Evolutionary conservation across 1,140 invertebrate genomes (phyloP), one percentile per base, ranked within the genome.

Genomic region (Heliconius hermathena): DNA sequence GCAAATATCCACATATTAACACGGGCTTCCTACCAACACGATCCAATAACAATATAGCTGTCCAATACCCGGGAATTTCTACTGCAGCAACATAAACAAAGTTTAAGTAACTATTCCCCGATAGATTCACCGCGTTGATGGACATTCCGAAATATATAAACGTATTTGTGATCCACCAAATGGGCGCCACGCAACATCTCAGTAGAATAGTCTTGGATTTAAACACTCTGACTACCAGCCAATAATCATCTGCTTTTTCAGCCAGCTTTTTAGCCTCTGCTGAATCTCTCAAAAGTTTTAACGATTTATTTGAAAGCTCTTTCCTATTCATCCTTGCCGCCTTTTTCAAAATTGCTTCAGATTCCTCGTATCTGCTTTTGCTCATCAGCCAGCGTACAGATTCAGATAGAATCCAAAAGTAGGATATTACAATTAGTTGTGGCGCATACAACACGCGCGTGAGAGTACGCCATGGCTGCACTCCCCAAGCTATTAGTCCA

Each of bases 141-240:
- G 97, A 97, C 74, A 98, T 92, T 1, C 97, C 98, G 84, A 98
- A 98, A 87, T 98, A 98, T 1, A 98, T 96, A 76, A 98, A 95
- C 0, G 96, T 96, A 80, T 96, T 96, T 0, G 96, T 96, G 2
- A 97, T 95, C 97, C 96, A 98, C 94, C 96, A 97, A 82, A 97
- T 95, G 13, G 96, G 96, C 41, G 96, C 96, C 26, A 96, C 96
- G 1, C 96, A 86, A 57, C 97, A 95, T 26, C 97, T 94, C 79
- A 95, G 95, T 79, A 97, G 85, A 74, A 96, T 95, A 18, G 95
- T 93, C 16, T 92, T 92, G 0, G 96, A 95, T 81, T 95, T 96
- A 18, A 97, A 93, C 2, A 96, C 95, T 74, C 95, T 89, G 13
- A 92, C 81, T 4, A 95, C 91, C 4, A 95, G 91, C 87, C 95